phyloP scores from a whole-genome alignment of 2,888 invertebrate genomes.

The Callinectes sapidus region DNA sequence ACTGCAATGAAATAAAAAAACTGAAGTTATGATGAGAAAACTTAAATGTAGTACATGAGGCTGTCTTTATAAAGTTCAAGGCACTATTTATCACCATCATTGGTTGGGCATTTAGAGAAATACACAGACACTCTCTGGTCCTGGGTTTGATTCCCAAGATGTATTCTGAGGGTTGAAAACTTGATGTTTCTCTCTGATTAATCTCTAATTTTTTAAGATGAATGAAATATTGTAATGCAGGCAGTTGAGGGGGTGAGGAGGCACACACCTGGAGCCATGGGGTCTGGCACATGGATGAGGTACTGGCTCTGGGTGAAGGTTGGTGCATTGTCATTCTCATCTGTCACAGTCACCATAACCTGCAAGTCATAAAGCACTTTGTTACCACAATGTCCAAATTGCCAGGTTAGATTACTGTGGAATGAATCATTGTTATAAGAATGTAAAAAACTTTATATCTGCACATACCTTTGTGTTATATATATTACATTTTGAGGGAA shows the following conservation, averaged over 20 bases:
- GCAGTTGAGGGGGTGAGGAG: background rate
- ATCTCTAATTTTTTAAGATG: background rate
- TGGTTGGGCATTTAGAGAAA: background rate
- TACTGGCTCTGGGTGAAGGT: slow-evolving; percentile 82
- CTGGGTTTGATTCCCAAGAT: background rate
- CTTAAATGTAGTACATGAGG: background rate
- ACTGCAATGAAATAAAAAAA: background rate
- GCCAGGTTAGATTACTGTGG: background rate
- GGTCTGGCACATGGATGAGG: slow-evolving; percentile 88
- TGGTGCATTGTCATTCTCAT: slow-evolving; percentile 77
- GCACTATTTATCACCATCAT: background rate
- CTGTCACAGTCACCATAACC: slow-evolving; percentile 79
- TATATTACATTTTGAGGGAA: background rate
- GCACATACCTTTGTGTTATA: background rate
- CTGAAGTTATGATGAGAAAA: background rate
- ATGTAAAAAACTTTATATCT: background rate
- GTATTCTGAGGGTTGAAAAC: background rate
- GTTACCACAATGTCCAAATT: slow-evolving; percentile 26
- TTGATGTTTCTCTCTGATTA: background rate
- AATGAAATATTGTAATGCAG: background rate
- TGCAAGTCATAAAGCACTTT: slow-evolving; percentile 75
- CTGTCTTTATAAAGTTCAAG: background rate
- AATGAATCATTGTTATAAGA: slow-evolving; percentile 5
- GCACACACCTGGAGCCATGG: slow-evolving; percentile 82
- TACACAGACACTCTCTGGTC: background rate